Percentiles rank a stretch among this genome's conserved stretches.
These are phyloP conservation scores for Scarus forsteni DNA, from an alignment of 2,797 vertebrate species.

Conservation along the genomic window DNA sequence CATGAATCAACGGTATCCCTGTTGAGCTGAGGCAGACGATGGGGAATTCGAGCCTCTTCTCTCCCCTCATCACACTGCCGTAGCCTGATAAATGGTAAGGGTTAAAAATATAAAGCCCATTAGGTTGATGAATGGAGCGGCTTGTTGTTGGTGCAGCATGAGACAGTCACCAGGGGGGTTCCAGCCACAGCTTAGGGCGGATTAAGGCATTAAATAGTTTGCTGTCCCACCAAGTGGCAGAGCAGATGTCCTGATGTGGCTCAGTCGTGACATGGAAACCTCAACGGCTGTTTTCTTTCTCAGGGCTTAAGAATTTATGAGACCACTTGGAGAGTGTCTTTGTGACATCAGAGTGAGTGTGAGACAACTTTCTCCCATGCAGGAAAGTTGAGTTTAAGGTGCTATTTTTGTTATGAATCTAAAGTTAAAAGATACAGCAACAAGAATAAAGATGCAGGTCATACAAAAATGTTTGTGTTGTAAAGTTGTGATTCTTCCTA, in stretches of 20 bases:
- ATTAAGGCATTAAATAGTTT: slow-evolving; percentile 84
- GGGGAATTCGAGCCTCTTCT: slow-evolving; percentile 72
- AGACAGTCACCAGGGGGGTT: slow-evolving; percentile 76
- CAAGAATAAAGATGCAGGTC: no score
- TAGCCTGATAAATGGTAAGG: slow-evolving; percentile 85
- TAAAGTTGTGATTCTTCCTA: no score
- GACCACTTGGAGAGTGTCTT: slow-evolving; percentile 26
- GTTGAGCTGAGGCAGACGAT: slow-evolving; percentile 64
- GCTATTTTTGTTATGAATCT: slow-evolving; percentile 6
- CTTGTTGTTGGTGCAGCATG: slow-evolving; percentile 79
- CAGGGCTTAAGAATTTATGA: slow-evolving; percentile 27
- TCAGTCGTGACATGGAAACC: slow-evolving; percentile 46
- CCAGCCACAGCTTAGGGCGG: slow-evolving; percentile 75
- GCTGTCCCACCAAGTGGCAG: slow-evolving; percentile 68
- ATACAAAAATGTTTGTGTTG: no score
- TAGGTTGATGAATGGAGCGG: slow-evolving; percentile 85
- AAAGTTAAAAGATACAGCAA: no score
- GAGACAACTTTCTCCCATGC: slow-evolving; percentile 11
- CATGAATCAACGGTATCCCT: slow-evolving; percentile 81
- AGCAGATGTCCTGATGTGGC: slow-evolving; percentile 64
- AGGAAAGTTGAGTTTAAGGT: background rate
- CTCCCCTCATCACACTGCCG: slow-evolving; percentile 67
- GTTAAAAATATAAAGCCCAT: slow-evolving; percentile 89
- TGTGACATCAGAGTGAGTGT: slow-evolving; percentile 15
- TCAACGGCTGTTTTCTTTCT: slow-evolving; percentile 24